Evolutionary conservation across 2,797 vertebrate genomes (phyloP), one percentile per base, ranked within the genome.

Genomic region (Cyclura pinguis): DNA sequence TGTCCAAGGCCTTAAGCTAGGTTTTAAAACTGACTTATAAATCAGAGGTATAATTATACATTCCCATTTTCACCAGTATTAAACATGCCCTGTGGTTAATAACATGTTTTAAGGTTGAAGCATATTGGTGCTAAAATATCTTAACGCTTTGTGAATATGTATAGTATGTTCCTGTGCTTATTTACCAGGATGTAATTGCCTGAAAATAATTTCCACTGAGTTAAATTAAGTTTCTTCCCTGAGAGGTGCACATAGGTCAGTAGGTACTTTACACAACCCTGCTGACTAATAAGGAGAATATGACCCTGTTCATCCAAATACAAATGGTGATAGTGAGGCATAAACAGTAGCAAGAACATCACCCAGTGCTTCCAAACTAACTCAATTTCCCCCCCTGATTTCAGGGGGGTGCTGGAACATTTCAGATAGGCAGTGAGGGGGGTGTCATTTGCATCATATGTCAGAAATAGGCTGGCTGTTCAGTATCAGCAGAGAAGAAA

Each of bases 391-490:
- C 29, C 52, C 50, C 0, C 1, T 55, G 29, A 13, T 52, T 0
- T 27, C 55, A 38, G 59, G 18, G 13, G 10, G 80, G 2, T 35
- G 8, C 24, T 89, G 84, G 85, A 76, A 20, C 77, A 64, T 55
- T 89, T 16, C 0, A 0, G 42, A 1, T 62, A 4, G 6, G 69
- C 55, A 62, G 55, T 5, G 78, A 73, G 64, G 42, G 7, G 42
- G 0, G 12, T 6, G 4, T 12, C 77, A 22, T 57, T n/a, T 27
- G 85, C 88, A 89, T 50, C 85, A 67, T 76, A 73, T 89, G 55
- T 92, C 87, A 90, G 88, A 42, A 89, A 92, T 38, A 73, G 85
- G 85, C 9, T 1, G n/a, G 8, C 38, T 92, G 81, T 76, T 90
- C 5, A 0, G 47, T 73, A 84, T 89, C 87, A 4, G 55, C 6